Percentiles rank a stretch among this genome's conserved stretches.
Conservation (phyloP, 2,797 vertebrate species). For the Pampus argenteus region DNA sequence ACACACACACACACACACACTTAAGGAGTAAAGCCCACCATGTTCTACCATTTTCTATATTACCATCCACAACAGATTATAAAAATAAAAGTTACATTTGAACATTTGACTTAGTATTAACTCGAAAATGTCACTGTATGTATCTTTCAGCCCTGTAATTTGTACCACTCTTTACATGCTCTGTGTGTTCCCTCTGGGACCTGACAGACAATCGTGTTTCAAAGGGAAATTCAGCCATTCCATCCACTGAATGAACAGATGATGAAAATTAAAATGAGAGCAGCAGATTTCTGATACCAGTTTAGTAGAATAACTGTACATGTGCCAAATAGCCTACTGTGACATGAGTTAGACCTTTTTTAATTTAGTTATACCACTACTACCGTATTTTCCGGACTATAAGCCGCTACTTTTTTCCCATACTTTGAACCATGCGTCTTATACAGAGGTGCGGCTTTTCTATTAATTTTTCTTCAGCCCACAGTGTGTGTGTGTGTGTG, state of each 20-base stretch:
- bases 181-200: not conserved
- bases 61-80: not conserved
- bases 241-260: not conserved
- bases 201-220: conserved; percentile 17
- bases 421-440: too few relatives aligned
- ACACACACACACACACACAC: not conserved
- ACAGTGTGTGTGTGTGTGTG: too few relatives aligned
- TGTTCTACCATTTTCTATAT: not conserved
- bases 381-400: too few relatives aligned
- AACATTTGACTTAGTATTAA: not conserved
- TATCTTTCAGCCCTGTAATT: not conserved
- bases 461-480: too few relatives aligned
- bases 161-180: not conserved
- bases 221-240: not conserved
- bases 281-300: not conserved
- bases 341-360: not conserved
- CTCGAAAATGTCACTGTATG: not conserved
- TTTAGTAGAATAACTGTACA: not conserved
- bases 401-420: too few relatives aligned
- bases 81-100: not conserved
- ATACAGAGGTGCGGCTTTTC: too few relatives aligned
- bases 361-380: not conserved
- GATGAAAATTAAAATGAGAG: not conserved
- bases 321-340: not conserved
- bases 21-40: not conserved